phyloP scores from a whole-genome alignment of 2,113 vertebrate genomes.

The Pomatostomus ruficeps region DNA sequence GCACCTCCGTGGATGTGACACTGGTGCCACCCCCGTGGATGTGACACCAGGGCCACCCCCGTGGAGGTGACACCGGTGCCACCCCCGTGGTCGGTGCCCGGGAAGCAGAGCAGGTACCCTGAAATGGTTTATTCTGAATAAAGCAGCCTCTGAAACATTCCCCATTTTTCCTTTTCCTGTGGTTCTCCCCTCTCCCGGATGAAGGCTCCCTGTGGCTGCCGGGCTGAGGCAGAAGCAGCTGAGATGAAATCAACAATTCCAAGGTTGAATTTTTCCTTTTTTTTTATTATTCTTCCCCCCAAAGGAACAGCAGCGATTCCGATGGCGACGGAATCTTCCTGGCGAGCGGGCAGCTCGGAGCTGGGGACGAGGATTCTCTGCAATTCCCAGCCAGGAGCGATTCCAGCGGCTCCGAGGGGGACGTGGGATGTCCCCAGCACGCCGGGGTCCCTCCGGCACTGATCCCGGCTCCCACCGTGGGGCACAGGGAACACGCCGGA shows the following conservation, averaged over 20 bases:
- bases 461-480: accelerated
- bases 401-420: background rate
- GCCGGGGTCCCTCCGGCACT: background rate
- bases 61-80: background rate
- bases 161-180: background rate
- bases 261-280: background rate
- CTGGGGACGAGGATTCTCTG: background rate
- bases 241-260: background rate
- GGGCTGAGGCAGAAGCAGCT: background rate
- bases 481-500: too few relatives aligned
- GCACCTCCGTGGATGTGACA: accelerated
- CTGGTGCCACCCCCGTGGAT: too few relatives aligned
- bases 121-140: background rate
- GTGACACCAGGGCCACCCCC: background rate
- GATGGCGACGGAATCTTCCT: background rate
- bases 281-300: accelerated
- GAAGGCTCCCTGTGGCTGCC: accelerated
- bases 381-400: background rate
- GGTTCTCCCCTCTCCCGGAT: accelerated
- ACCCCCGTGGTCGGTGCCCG: accelerated
- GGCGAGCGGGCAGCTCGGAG: background rate
- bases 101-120: background rate
- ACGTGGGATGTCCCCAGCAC: accelerated
- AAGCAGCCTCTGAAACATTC: accelerated
- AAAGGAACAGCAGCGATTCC: background rate